Conservation (phyloP, 2,797 vertebrate genomes). For the Sylvilagus floridanus region DNA sequence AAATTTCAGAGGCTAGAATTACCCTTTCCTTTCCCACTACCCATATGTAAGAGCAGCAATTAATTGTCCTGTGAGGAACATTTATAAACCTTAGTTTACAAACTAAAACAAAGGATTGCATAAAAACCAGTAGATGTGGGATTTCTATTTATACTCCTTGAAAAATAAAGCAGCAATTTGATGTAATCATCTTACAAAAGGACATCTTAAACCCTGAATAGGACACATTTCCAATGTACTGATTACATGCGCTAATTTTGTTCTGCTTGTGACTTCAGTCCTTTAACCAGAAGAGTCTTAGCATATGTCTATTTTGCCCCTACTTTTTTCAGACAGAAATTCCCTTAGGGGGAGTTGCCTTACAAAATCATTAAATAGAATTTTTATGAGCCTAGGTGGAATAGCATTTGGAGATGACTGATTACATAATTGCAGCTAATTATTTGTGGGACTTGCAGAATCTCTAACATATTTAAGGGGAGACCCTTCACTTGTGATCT, state of each 20-base stretch:
- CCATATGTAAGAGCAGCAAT: background rate
- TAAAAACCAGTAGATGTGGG: background rate
- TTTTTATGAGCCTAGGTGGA: constrained; percentile 79
- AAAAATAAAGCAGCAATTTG: constrained; percentile 39
- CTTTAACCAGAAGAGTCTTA: constrained; percentile 79
- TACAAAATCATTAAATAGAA: constrained; percentile 82
- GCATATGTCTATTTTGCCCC: constrained; percentile 59
- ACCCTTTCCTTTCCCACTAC: background rate
- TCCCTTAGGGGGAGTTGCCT: constrained; percentile 79
- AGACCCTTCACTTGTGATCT: constrained; percentile 58
- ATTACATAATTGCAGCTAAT: constrained; percentile 82
- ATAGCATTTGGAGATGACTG: constrained; percentile 83
- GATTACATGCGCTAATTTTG: constrained; percentile 82
- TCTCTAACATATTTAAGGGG: constrained; percentile 81
- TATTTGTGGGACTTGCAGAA: constrained; percentile 75
- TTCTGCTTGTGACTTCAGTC: constrained; percentile 81
- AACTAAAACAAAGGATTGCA: constrained; percentile 65
- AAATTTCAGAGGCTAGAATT: background rate
- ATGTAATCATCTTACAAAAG: constrained; percentile 64
- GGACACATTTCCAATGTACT: constrained; percentile 68
- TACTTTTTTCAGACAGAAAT: constrained; percentile 69
- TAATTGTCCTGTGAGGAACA: constrained; percentile 53
- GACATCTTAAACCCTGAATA: constrained; percentile 20
- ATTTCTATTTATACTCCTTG: constrained; percentile 64
- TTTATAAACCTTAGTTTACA: constrained; percentile 39